phyloP scores from a whole-genome alignment of 2,797 vertebrate species.

The Dermochelys coriacea region DNA sequence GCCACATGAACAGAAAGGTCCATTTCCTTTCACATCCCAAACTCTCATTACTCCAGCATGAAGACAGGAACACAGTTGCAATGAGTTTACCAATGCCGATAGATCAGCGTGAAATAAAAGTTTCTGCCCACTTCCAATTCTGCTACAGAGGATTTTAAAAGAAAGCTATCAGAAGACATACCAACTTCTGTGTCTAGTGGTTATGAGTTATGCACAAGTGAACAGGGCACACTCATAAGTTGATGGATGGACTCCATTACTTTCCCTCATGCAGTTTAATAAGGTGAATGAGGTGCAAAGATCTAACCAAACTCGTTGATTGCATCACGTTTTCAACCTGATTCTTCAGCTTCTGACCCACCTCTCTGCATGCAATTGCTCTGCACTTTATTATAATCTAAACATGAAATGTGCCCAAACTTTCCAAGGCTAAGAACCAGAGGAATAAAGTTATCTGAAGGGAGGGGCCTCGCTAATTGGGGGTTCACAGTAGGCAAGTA shows the following conservation, averaged over 20 bases:
- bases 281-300: fast-evolving
- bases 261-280: background rate
- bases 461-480: background rate
- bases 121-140: background rate
- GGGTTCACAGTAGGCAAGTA: background rate
- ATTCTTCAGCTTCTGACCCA: background rate
- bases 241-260: background rate
- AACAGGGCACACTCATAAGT: background rate
- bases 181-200: background rate
- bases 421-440: background rate
- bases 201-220: background rate
- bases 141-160: background rate
- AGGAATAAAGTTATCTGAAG: background rate
- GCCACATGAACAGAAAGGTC: background rate
- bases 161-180: background rate
- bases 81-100: background rate
- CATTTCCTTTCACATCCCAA: background rate
- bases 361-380: fast-evolving
- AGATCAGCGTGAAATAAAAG: background rate
- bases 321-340: background rate
- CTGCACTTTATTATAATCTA: background rate
- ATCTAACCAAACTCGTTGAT: fast-evolving
- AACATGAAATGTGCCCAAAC: fast-evolving
- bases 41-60: background rate
- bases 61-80: background rate